Evolutionary conservation across 2,888 invertebrate genomes (phyloP).

Genomic region (Pseudococcus jackbeardsleyi): DNA sequence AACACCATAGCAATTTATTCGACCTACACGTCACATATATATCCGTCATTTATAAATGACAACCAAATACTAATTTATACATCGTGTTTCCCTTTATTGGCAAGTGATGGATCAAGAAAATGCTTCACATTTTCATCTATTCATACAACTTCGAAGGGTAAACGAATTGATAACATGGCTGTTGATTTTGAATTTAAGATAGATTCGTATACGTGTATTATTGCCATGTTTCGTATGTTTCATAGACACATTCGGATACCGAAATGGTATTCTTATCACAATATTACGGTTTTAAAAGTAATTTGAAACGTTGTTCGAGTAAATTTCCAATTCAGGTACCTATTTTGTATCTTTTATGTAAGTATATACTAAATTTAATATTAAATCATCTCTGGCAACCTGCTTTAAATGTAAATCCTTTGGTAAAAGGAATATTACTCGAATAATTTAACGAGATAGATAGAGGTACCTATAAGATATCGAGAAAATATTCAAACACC

Average conservation of each 20-base stretch:
- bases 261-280: neutral
- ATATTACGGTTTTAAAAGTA: neutral
- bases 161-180: neutral
- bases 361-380: neutral
- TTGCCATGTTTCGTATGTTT: neutral
- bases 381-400: constrained; percentile 12
- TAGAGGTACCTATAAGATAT: neutral
- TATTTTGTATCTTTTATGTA: neutral
- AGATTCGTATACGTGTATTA: neutral
- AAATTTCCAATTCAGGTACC: neutral
- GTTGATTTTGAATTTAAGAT: neutral
- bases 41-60: constrained; percentile 43
- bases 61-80: constrained; percentile 38
- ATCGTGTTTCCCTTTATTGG: constrained; percentile 35
- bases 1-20: neutral
- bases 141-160: neutral
- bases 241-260: neutral
- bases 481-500: neutral
- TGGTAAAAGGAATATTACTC: neutral
- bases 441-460: neutral
- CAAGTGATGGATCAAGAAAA: constrained; percentile 27
- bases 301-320: neutral
- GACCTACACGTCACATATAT: constrained; percentile 27
- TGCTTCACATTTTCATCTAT: neutral
- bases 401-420: constrained; percentile 15